Evolutionary conservation across 30 jellyfish, hydroid and myxozoan genomes (phyloP).

Genomic region (Turritopsis dohrnii): DNA sequence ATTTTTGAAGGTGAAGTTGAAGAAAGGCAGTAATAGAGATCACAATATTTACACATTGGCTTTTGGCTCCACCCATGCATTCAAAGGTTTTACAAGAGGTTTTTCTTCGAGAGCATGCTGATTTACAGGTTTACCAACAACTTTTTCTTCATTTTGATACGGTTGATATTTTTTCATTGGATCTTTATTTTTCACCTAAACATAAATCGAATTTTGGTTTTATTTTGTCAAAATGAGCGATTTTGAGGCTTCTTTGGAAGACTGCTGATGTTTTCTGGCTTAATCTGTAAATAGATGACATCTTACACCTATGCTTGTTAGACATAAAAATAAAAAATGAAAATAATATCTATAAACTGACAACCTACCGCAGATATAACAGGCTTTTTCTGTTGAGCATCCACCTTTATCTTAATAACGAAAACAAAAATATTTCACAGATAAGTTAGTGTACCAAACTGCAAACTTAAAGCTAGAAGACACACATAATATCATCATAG

Average conservation of each 20-base stretch:
- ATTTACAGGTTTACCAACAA: constrained; percentile 16
- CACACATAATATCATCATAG: constrained; percentile 8
- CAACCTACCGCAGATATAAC: constrained; percentile 3
- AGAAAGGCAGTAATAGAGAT: too few species aligned
- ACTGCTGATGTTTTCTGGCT: too few species aligned
- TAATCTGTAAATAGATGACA: too few species aligned
- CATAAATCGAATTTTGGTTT: not conserved
- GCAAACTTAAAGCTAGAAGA: too few species aligned
- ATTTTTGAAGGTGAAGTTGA: too few species aligned
- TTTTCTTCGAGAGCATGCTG: constrained; percentile 8
- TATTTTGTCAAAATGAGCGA: too few species aligned
- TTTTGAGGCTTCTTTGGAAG: too few species aligned
- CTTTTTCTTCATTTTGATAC: constrained; percentile 24
- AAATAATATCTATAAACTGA: not conserved
- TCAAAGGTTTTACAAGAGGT: constrained; percentile 5
- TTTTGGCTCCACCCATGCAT: constrained; percentile 16
- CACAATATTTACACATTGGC: not conserved
- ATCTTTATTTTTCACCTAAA: constrained; percentile 41
- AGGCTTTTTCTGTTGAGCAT: not conserved
- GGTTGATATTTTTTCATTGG: constrained; percentile 65
- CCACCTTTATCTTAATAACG: not conserved
- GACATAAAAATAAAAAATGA: not conserved
- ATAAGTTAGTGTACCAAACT: too few species aligned
- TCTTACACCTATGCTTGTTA: too few species aligned
- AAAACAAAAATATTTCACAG: not conserved